phyloP scores from a whole-genome alignment of 2,797 vertebrate genomes.

The Chelon labrosus region DNA sequence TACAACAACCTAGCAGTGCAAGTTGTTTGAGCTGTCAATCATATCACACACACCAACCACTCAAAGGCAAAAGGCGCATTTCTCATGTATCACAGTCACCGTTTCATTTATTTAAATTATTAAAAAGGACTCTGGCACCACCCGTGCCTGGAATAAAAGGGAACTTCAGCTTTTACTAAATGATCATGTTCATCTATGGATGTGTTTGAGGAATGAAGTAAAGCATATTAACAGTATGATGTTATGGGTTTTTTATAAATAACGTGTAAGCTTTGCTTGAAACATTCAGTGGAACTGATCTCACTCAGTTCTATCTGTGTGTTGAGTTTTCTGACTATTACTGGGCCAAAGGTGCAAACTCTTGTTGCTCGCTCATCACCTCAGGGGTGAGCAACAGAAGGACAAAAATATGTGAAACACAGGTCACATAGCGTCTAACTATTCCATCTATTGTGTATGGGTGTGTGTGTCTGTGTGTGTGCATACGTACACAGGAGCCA shows the following conservation, averaged over 20 bases:
- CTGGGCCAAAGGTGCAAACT: background rate
- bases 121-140: no score
- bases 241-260: conserved; percentile 15
- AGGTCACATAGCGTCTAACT: conserved; percentile 22
- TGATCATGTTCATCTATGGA: background rate
- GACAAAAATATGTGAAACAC: conserved; percentile 29
- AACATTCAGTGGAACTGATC: conserved; percentile 15
- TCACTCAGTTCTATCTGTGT: conserved; percentile 2
- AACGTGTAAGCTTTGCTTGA: conserved; percentile 12
- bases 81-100: background rate
- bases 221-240: conserved; percentile 11
- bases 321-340: background rate
- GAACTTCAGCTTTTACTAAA: background rate
- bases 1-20: no score
- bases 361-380: background rate
- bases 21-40: no score
- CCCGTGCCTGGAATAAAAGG: background rate
- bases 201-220: background rate
- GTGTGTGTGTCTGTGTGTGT: conserved; percentile 5
- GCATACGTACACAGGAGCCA: conserved; percentile 2
- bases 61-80: background rate
- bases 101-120: no score
- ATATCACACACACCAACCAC: no score
- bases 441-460: background rate
- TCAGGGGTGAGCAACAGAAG: conserved; percentile 9